Percentiles rank a stretch among this genome's conserved stretches.
Evolutionary conservation across 1,140 invertebrate species (phyloP).

Genomic region (Helicoverpa zea): DNA sequence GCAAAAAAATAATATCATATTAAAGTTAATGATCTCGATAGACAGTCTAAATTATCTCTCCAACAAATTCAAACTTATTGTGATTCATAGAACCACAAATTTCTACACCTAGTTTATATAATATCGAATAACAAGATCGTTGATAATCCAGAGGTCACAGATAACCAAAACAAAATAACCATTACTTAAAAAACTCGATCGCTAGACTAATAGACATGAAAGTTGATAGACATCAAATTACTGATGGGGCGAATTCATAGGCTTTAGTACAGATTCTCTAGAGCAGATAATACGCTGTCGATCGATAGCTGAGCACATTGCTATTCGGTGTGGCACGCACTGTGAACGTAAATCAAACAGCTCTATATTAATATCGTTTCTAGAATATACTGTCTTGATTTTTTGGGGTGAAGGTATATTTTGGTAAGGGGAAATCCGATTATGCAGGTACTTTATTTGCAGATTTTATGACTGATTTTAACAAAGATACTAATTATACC

Average conservation of each 20-base stretch:
- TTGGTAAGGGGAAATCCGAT: too few species aligned
- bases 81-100: too few species aligned
- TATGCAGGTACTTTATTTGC: too few species aligned
- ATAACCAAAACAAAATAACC: not conserved
- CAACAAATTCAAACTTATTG: too few species aligned
- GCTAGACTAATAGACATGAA: not conserved
- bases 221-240: not conserved
- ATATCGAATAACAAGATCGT: too few species aligned
- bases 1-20: too few species aligned
- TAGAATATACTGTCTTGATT: not conserved
- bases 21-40: too few species aligned
- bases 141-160: not conserved
- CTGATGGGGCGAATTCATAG: not conserved
- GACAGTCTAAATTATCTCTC: too few species aligned
- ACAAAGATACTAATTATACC: too few species aligned
- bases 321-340: slow-evolving; percentile 26
- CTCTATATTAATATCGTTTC: slow-evolving; percentile 15
- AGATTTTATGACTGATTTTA: too few species aligned
- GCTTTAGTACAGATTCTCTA: not conserved
- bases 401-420: too few species aligned
- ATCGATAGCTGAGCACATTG: slow-evolving; percentile 31
- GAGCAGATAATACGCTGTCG: slow-evolving; percentile 3
- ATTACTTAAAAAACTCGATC: not conserved
- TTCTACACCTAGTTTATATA: too few species aligned
- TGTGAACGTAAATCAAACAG: slow-evolving; percentile 13